Percentiles rank a stretch among this genome's conserved stretches.
phyloP scores from a whole-genome alignment of 2,888 invertebrate genomes.

The Epinotia demarniana region DNA sequence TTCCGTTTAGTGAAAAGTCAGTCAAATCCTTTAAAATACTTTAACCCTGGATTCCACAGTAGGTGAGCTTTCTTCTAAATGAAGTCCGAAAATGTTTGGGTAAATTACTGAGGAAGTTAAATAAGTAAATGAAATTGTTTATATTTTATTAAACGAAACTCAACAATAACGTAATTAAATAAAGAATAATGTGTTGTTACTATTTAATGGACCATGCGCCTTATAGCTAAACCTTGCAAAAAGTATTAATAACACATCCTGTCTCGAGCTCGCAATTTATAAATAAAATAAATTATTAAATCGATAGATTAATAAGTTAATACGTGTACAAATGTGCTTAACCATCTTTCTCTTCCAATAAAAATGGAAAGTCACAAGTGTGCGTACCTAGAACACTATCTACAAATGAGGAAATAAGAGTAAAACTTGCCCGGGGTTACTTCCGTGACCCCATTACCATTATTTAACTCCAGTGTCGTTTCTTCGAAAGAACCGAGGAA shows the following conservation, averaged over 20 bases:
- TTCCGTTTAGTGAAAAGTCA: no score
- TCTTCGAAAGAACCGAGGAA: conserved; percentile 6
- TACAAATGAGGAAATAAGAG: conserved; percentile 27
- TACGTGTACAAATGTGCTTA: conserved; percentile 64
- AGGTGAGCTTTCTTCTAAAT: neutral
- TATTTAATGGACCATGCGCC: conserved; percentile 64
- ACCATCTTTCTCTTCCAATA: conserved; percentile 61
- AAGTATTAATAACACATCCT: conserved; percentile 43
- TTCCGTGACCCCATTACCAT: conserved; percentile 26
- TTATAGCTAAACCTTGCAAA: conserved; percentile 55
- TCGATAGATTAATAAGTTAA: conserved; percentile 33
- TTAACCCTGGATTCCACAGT: neutral
- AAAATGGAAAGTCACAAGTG: conserved; percentile 69
- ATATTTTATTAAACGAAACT: conserved; percentile 80
- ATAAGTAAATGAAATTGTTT: conserved; percentile 54
- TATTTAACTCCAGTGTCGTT: conserved; percentile 23
- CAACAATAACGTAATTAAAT: conserved; percentile 75
- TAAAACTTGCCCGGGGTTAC: conserved; percentile 25
- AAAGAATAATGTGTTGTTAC: conserved; percentile 61
- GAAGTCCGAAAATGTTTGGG: no score
- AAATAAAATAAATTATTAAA: conserved; percentile 38
- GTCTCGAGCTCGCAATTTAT: conserved; percentile 38
- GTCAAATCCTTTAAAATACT: neutral
- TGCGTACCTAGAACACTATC: conserved; percentile 52
- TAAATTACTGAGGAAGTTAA: neutral